A percentile compares a stretch with the other conserved stretches of the same genome.
These are phyloP conservation scores for Oryctes rhinoceros DNA, from an alignment of 1,140 invertebrate genomes.

Conservation along the genomic window DNA sequence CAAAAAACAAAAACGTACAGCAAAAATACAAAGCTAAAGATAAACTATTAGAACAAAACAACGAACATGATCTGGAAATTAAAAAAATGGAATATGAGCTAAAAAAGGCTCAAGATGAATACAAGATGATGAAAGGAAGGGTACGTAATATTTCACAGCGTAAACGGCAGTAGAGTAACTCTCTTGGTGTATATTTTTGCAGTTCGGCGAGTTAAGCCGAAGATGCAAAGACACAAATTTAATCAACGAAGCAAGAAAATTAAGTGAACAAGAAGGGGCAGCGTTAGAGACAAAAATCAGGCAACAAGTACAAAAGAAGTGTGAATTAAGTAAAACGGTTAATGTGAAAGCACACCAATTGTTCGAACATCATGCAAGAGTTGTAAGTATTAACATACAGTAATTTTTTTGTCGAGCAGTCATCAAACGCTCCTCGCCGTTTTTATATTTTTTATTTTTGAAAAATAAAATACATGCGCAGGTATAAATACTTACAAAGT, in stretches of 20 bases:
- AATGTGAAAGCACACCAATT: constrained; percentile 88
- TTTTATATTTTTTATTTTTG: too few relatives aligned
- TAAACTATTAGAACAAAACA: constrained; percentile 70
- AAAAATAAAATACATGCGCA: too few relatives aligned
- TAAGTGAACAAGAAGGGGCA: constrained; percentile 54
- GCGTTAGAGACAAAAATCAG: constrained; percentile 67
- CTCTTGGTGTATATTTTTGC: constrained; percentile 19
- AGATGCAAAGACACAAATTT: constrained; percentile 45
- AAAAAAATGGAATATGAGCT: constrained; percentile 81
- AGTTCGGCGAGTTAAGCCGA: constrained; percentile 51
- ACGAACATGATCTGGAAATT: constrained; percentile 77
- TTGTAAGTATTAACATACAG: constrained; percentile 61
- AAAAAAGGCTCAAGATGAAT: constrained; percentile 67
- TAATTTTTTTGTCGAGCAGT: neutral
- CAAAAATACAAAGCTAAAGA: constrained; percentile 71
- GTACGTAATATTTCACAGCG: constrained; percentile 51
- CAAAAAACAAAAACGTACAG: constrained; percentile 81
- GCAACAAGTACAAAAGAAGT: constrained; percentile 72
- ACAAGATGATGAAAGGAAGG: constrained; percentile 58
- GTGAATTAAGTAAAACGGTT: constrained; percentile 80
- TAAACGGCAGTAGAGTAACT: neutral
- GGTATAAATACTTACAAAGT: too few relatives aligned
- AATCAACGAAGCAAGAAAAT: constrained; percentile 46
- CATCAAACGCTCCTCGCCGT: too few relatives aligned
- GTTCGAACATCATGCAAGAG: constrained; percentile 86